Evolutionary conservation across 2,888 invertebrate genomes (phyloP).

Genomic region (Chrysomela aeneicollis): DNA sequence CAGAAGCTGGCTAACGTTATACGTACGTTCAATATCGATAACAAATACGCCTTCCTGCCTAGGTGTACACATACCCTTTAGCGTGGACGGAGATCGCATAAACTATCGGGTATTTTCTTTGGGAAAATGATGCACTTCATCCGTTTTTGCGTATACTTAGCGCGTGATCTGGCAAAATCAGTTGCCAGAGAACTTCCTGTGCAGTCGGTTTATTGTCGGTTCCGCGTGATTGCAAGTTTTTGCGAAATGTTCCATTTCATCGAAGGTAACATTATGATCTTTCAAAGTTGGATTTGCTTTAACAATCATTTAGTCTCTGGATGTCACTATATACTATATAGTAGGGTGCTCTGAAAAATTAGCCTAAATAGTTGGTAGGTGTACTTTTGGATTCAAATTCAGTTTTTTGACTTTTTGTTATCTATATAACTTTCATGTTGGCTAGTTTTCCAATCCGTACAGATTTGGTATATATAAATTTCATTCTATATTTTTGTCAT

Average conservation of each 20-base stretch:
- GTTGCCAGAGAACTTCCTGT: constrained; percentile 16
- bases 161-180: background rate
- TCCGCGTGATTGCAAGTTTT: background rate
- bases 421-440: too few species aligned
- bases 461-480: too few species aligned
- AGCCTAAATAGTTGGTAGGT: too few species aligned
- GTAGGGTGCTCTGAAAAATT: too few species aligned
- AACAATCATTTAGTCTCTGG: too few species aligned
- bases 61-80: constrained; percentile 1
- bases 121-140: constrained; percentile 3
- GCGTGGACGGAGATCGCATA: constrained; percentile 10
- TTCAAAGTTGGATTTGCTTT: too few species aligned
- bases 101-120: constrained; percentile 11
- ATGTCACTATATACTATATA: too few species aligned
- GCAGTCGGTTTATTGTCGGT: constrained; percentile 9
- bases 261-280: background rate
- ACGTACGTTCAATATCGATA: constrained; percentile 10
- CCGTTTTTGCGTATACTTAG: constrained; percentile 12
- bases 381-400: too few species aligned
- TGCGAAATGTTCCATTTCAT: background rate
- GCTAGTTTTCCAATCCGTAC: too few species aligned
- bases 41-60: constrained; percentile 37
- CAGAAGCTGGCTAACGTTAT: constrained; percentile 14
- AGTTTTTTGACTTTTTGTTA: too few species aligned
- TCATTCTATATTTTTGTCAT: too few species aligned